A percentile compares a stretch with the other conserved stretches of the same genome.
These are phyloP conservation scores for Leucoma salicis DNA, from an alignment of 2,888 invertebrate species.

Conservation along the genomic window DNA sequence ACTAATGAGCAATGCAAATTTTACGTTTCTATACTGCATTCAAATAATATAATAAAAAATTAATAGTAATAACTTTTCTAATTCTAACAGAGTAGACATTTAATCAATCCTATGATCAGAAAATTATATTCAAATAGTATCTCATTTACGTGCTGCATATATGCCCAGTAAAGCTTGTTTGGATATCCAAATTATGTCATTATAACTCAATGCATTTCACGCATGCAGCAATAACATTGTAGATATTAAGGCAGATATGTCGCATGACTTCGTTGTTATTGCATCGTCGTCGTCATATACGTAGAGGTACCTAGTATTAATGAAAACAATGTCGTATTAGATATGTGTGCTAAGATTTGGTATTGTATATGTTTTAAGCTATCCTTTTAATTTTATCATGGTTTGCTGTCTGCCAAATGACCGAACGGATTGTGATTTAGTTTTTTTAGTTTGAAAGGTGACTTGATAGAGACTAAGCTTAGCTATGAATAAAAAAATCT, in stretches of 20 bases:
- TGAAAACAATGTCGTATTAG: conserved; percentile 32
- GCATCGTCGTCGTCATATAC: conserved; percentile 37
- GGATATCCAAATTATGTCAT: conserved; percentile 60
- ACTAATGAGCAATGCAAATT: background rate
- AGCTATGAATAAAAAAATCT: too few relatives aligned
- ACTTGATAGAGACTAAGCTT: too few relatives aligned
- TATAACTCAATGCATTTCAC: conserved; percentile 47
- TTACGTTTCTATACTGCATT: too few relatives aligned
- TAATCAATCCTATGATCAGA: conserved; percentile 37
- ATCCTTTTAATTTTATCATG: background rate
- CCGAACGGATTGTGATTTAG: too few relatives aligned
- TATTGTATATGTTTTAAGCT: too few relatives aligned
- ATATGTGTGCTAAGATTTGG: conserved; percentile 8
- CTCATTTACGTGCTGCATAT: conserved; percentile 35
- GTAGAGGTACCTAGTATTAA: conserved; percentile 23
- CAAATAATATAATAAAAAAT: background rate
- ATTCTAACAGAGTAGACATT: conserved; percentile 14
- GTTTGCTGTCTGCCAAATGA: too few relatives aligned
- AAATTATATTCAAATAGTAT: conserved; percentile 49
- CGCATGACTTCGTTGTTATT: conserved; percentile 44
- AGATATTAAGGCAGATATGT: conserved; percentile 37
- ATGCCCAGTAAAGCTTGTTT: conserved; percentile 17
- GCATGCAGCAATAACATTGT: conserved; percentile 44
- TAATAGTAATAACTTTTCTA: background rate
- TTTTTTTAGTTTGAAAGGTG: too few relatives aligned